These are phyloP conservation scores for Hormaphis cornu DNA, from an alignment of 1,140 invertebrate species.

Conservation along the genomic window DNA sequence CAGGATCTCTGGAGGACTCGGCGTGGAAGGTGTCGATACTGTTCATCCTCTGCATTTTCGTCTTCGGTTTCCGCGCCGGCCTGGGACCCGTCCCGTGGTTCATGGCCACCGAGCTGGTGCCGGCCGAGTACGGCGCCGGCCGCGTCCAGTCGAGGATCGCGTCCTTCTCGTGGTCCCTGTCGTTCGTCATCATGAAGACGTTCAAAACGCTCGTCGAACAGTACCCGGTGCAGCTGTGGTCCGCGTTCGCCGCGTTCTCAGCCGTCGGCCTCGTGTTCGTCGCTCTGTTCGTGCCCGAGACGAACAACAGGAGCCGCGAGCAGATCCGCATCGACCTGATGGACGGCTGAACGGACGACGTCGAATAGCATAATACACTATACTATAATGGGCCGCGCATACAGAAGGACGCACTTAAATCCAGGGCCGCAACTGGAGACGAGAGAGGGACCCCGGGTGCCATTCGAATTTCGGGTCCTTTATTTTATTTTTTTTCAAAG, in stretches of 20 bases:
- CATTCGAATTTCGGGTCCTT: too few species aligned
- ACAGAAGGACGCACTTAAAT: too few species aligned
- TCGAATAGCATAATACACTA: too few species aligned
- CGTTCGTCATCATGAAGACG: constrained; percentile 49
- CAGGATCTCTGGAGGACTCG: not conserved
- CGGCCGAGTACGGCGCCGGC: constrained; percentile 52
- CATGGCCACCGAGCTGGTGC: constrained; percentile 57
- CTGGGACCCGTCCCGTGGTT: constrained; percentile 65
- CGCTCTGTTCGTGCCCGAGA: constrained; percentile 72
- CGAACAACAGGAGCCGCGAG: constrained; percentile 73
- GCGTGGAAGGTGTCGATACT: not conserved
- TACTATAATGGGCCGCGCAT: too few species aligned
- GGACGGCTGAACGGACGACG: not conserved
- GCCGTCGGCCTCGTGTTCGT: constrained; percentile 70
- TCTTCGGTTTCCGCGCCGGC: constrained; percentile 50
- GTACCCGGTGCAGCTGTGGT: constrained; percentile 50
- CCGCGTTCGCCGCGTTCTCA: constrained; percentile 72
- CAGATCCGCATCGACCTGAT: constrained; percentile 62
- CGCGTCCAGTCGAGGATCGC: constrained; percentile 47
- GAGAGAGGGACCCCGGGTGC: too few species aligned
- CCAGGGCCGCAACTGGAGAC: too few species aligned
- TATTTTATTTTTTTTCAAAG: too few species aligned
- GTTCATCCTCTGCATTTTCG: constrained; percentile 42
- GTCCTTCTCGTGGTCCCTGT: constrained; percentile 45
- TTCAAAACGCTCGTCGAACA: not conserved